Conservation (phyloP, 2,888 invertebrate genomes). For the Ecliptopera silaceata region DNA sequence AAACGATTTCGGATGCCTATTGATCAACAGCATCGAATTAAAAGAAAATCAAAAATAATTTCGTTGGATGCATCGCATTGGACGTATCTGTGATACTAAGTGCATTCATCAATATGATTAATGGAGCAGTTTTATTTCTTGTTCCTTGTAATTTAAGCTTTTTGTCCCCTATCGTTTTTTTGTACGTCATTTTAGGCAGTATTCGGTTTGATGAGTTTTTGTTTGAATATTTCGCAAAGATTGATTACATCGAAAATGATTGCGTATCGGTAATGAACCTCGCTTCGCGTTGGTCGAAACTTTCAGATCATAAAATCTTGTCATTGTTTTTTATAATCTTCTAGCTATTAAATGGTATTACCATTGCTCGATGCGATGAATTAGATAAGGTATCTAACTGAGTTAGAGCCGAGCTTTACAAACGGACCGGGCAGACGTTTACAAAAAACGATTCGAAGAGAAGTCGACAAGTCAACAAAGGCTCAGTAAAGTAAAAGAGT, state of each 20-base stretch:
- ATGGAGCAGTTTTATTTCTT: constrained; percentile 57
- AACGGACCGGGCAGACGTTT: constrained; percentile 63
- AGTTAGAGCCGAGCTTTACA: constrained; percentile 68
- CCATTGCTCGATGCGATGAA: constrained; percentile 58
- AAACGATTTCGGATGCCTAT: constrained; percentile 52
- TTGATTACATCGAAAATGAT: constrained; percentile 55
- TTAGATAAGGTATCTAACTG: constrained; percentile 76
- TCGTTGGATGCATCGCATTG: constrained; percentile 43
- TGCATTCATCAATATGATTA: constrained; percentile 76
- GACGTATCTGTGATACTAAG: constrained; percentile 57
- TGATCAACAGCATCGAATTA: constrained; percentile 50
- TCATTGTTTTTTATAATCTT: constrained; percentile 48
- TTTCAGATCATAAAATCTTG: constrained; percentile 40
- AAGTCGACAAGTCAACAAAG: constrained; percentile 78
- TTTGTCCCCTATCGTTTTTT: constrained; percentile 53
- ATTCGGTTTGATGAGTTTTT: constrained; percentile 59
- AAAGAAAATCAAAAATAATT: constrained; percentile 53
- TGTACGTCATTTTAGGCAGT: constrained; percentile 45
- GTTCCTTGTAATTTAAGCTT: constrained; percentile 57
- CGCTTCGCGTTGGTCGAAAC: constrained; percentile 35
- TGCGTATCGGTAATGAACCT: constrained; percentile 47
- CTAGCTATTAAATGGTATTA: constrained; percentile 48
- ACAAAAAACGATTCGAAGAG: constrained; percentile 72
- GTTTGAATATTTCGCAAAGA: constrained; percentile 59
- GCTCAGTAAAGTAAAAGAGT: constrained; percentile 70